Percentiles rank a stretch among this genome's conserved stretches.
Conservation (phyloP, 2,797 vertebrate genomes). For the Macropodus opercularis region DNA sequence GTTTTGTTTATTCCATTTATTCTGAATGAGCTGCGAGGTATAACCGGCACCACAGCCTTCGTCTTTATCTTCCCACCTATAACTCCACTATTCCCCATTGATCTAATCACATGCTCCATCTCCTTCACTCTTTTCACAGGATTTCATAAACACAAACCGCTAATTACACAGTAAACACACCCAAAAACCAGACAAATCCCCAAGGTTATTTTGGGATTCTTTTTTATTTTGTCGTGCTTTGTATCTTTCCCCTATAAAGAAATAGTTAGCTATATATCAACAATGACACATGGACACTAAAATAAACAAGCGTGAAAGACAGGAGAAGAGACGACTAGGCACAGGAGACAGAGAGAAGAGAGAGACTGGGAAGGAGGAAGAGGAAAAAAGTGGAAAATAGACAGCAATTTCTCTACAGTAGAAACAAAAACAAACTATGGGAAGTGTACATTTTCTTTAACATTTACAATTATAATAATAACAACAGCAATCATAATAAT, state of each 20-base stretch:
- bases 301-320: constrained; percentile 79
- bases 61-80: constrained; percentile 49
- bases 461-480: constrained; percentile 86
- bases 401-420: constrained; percentile 80
- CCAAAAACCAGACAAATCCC: constrained; percentile 43
- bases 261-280: constrained; percentile 89
- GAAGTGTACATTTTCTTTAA: constrained; percentile 84
- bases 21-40: constrained; percentile 51
- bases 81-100: constrained; percentile 57
- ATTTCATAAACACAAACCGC: constrained; percentile 48
- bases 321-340: constrained; percentile 76
- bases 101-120: constrained; percentile 54
- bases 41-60: constrained; percentile 33
- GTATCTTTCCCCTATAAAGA: constrained; percentile 88
- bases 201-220: constrained; percentile 67
- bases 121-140: constrained; percentile 42
- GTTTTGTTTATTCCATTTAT: constrained; percentile 62
- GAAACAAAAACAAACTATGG: constrained; percentile 77
- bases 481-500: constrained; percentile 83
- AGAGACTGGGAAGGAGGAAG: constrained; percentile 61
- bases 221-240: constrained; percentile 88
- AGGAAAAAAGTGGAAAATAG: constrained; percentile 67
- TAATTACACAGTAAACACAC: constrained; percentile 54
- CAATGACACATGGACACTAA: constrained; percentile 84
- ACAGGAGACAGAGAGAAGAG: constrained; percentile 73